Conservation (phyloP, 64 coral and sea anemone genomes). For the Orbicella faveolata region DNA sequence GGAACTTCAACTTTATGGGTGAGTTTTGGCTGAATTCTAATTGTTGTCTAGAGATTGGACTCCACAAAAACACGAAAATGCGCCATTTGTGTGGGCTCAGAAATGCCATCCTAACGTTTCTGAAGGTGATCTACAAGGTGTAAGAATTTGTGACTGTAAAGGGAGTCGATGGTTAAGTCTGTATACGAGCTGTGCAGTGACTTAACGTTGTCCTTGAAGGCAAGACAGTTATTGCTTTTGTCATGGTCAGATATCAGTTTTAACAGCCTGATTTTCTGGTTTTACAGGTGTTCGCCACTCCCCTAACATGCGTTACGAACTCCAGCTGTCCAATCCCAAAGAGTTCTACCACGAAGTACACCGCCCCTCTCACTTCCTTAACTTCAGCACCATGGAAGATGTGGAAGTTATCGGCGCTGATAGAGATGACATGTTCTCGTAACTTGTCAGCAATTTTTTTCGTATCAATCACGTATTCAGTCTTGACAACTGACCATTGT, state of each 20-base stretch:
- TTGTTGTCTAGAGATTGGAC: too few relatives aligned
- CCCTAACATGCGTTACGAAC: slow-evolving; percentile 95
- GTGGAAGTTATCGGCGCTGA: slow-evolving; percentile 81
- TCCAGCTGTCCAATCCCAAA: slow-evolving; percentile 94
- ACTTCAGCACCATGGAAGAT: slow-evolving; percentile 98
- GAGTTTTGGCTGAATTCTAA: slow-evolving; percentile 8
- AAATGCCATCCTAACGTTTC: too few relatives aligned
- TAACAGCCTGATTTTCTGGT: background rate
- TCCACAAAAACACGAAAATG: too few relatives aligned
- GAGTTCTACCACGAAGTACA: slow-evolving; percentile 99
- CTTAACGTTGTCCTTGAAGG: too few relatives aligned
- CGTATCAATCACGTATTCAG: background rate
- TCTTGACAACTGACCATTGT: background rate
- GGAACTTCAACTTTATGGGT: slow-evolving; percentile 99
- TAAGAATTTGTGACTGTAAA: too few relatives aligned
- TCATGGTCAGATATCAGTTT: background rate
- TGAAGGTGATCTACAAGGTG: too few relatives aligned
- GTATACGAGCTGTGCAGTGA: too few relatives aligned
- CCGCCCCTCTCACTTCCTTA: slow-evolving; percentile 96
- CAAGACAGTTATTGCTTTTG: too few relatives aligned
- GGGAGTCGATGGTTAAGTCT: too few relatives aligned
- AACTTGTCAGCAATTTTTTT: background rate
- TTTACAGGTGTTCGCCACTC: slow-evolving; percentile 94
- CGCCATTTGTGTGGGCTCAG: too few relatives aligned
- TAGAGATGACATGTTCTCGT: slow-evolving; percentile 89